These are phyloP conservation scores for Hymenochirus boettgeri DNA, from an alignment of 2,113 vertebrate species.

Conservation along the genomic window DNA sequence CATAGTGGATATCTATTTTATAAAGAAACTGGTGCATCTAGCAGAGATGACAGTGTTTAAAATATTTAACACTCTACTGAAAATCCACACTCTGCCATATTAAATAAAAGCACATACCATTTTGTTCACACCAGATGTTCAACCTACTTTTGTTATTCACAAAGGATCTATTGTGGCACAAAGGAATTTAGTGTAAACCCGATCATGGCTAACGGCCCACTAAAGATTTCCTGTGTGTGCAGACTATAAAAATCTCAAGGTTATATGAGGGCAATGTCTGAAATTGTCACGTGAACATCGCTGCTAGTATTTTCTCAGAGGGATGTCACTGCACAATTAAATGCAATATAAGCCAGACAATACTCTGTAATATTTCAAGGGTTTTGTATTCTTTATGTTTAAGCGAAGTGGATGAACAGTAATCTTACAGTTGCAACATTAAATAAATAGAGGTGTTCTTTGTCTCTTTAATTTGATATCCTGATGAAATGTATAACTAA, in stretches of 20 bases:
- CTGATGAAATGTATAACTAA: too few species aligned
- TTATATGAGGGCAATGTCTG: conserved; percentile 2
- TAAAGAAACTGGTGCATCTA: too few species aligned
- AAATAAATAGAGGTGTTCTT: too few species aligned
- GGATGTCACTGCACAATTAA: neutral
- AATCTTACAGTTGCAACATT: too few species aligned
- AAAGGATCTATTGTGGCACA: neutral
- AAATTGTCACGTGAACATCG: neutral
- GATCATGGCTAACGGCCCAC: conserved; percentile 2
- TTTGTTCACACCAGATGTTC: neutral
- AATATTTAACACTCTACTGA: too few species aligned
- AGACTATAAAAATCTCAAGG: conserved; percentile 12
- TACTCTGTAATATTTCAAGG: neutral
- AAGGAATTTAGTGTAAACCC: neutral
- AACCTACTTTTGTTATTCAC: neutral
- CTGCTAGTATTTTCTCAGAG: neutral
- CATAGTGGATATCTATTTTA: too few species aligned
- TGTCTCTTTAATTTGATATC: too few species aligned
- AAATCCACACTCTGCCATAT: neutral
- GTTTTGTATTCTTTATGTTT: neutral
- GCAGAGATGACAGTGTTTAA: too few species aligned
- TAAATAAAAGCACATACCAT: neutral
- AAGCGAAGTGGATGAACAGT: neutral
- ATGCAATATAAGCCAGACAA: neutral
- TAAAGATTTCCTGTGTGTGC: neutral